Base-by-base conservation (phyloP, 2,888 invertebrate genomes). In the Eremobia ochroleuca region DNA sequence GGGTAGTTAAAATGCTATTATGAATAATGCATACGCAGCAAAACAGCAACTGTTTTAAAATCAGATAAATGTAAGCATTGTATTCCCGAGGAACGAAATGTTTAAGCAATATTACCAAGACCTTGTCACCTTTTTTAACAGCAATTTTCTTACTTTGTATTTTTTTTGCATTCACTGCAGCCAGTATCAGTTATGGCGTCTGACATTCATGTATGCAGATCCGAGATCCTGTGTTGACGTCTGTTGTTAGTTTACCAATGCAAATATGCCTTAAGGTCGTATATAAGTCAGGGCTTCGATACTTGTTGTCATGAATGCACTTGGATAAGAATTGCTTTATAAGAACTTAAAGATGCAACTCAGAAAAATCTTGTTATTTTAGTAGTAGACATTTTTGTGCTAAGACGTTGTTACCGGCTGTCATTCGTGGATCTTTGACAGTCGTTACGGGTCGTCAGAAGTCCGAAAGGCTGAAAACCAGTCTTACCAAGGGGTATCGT, bases 191-290 rank as follows among this genome's bases (percentile, higher is more conserved):
- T 46, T 21, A 18, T 0, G 8, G 9, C 6, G 13, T 31, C 49
- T 34, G 21, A 40, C 31, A 78, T 58, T 65, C 13, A 40, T 66
- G n/a, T 70, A 40, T 59, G 28, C 31, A 46, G 25, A 69, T 71
- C 25, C 68, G 46, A 73, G 18, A 46, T 74, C 43, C 34, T 65
- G 34, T 37, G 40, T 52, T 25, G 15, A 59, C 28, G 34, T 43
- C 43, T 80, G 2, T 43, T 80, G 64, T 61, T 49, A 43, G 28
- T 80, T 74, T 81, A 76, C 71, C 68, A 72, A 65, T 72, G 59
- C 21, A 55, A 70, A 77, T 78, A n/a, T 81, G 61, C 43, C 58
- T 52, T 43, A 62, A 46, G 85, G 40, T 70, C 68, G 18, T 59
- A 13, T 37, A 58, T 13, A 78, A 49, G 69, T 65, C 64, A 64